Percentiles rank a stretch among this genome's conserved stretches.
These are phyloP conservation scores for Tragelaphus buxtoni DNA, from an alignment of 2,113 vertebrate genomes.

Conservation along the genomic window DNA sequence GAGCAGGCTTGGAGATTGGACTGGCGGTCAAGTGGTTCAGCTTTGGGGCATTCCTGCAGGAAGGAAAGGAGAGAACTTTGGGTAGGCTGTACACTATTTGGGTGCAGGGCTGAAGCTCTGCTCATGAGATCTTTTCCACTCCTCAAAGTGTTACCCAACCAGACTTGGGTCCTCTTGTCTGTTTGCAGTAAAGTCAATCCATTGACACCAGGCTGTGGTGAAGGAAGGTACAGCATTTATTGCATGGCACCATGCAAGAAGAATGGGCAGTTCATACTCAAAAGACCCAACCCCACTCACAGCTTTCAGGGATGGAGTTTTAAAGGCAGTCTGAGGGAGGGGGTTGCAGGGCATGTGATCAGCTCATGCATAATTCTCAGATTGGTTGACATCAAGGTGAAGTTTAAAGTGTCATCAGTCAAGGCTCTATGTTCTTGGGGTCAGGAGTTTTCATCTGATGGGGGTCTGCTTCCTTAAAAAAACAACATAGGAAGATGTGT, in stretches of 20 bases:
- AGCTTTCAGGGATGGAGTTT: background rate
- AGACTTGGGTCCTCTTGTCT: background rate
- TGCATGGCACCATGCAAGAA: background rate
- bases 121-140: background rate
- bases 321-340: background rate
- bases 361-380: background rate
- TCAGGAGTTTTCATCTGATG: background rate
- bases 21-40: background rate
- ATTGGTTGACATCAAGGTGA: background rate
- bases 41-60: background rate
- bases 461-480: background rate
- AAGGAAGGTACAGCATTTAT: background rate
- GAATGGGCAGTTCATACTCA: background rate
- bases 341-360: background rate
- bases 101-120: background rate
- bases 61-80: background rate
- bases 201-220: background rate
- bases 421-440: background rate
- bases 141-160: background rate
- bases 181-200: background rate
- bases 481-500: background rate
- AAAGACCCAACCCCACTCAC: background rate
- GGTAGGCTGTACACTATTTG: fast-evolving
- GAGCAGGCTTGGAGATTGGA: background rate
- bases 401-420: background rate